These are phyloP conservation scores for Telmatherina bonti DNA, from an alignment of 2,797 vertebrate genomes.

Conservation along the genomic window DNA sequence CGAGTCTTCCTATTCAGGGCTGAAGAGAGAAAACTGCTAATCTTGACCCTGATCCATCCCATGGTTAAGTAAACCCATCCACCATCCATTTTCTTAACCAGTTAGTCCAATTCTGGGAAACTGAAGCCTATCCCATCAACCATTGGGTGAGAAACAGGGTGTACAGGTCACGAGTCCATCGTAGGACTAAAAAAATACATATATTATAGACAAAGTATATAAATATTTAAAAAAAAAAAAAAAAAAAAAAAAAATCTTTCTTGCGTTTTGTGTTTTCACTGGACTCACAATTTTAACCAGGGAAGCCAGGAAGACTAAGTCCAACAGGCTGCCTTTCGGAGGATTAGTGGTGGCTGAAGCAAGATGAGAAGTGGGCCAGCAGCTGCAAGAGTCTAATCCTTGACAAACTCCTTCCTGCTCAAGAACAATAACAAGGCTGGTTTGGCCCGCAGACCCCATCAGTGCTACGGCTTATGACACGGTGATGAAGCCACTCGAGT, in stretches of 20 bases:
- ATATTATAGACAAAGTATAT: too few species aligned
- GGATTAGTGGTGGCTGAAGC: slow-evolving; percentile 63
- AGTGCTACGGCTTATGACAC: slow-evolving; percentile 35
- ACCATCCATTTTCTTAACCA: too few species aligned
- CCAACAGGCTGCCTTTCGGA: slow-evolving; percentile 50
- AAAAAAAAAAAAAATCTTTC: slow-evolving; percentile 6
- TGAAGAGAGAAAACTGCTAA: too few species aligned
- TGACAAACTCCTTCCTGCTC: slow-evolving; percentile 61
- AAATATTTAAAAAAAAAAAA: not conserved
- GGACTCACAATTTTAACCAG: slow-evolving; percentile 13
- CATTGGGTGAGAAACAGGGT: too few species aligned
- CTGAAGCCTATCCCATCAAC: too few species aligned
- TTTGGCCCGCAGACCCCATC: slow-evolving; percentile 46
- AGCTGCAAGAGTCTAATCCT: slow-evolving; percentile 67
- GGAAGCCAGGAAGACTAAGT: slow-evolving; percentile 23
- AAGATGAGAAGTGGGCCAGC: slow-evolving; percentile 61
- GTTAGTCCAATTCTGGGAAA: too few species aligned
- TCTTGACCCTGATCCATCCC: too few species aligned
- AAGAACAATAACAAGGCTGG: slow-evolving; percentile 71
- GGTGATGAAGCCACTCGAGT: slow-evolving; percentile 56
- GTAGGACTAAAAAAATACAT: too few species aligned
- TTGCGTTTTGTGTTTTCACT: slow-evolving; percentile 25
- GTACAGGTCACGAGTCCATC: too few species aligned
- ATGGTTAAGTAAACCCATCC: too few species aligned
- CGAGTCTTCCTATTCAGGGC: too few species aligned